These are phyloP conservation scores for Tapirus indicus DNA, from an alignment of 2,797 vertebrate species.

Conservation along the genomic window DNA sequence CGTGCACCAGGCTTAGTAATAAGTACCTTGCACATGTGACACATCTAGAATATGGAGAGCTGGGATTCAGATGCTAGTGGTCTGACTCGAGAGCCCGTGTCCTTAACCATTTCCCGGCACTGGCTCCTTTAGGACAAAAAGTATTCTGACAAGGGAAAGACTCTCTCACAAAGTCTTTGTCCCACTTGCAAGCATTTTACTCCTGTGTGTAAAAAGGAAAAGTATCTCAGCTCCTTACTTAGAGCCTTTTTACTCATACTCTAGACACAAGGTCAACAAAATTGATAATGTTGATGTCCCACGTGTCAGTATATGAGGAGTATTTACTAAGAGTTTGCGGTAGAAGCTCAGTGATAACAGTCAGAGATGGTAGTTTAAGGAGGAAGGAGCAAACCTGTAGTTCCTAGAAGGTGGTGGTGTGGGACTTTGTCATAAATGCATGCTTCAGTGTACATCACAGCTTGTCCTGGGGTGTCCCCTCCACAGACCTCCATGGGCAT, in stretches of 20 bases:
- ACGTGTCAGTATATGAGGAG: background rate
- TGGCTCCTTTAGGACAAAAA: background rate
- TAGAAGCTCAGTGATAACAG: background rate
- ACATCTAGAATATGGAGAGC: too few relatives aligned
- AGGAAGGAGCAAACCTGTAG: background rate
- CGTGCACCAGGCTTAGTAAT: rapidly evolving
- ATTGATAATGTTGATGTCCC: background rate
- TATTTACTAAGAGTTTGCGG: background rate
- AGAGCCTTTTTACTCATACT: background rate
- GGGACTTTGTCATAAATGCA: background rate
- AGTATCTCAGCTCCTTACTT: background rate
- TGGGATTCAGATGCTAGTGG: background rate
- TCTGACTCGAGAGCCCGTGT: background rate
- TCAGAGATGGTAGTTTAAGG: background rate
- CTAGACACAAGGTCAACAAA: background rate
- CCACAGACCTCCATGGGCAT: background rate
- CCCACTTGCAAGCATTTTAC: background rate
- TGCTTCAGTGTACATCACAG: rapidly evolving
- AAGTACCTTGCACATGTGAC: background rate
- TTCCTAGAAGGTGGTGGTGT: background rate
- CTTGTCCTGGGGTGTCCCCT: background rate
- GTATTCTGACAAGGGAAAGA: background rate
- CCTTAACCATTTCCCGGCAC: background rate
- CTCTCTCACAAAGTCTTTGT: background rate
- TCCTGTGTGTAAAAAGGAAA: background rate